Evolutionary conservation across 92 coral and sea anemone genomes (phyloP), one percentile per base, ranked within the genome.

Genomic region (Metridium senile): DNA sequence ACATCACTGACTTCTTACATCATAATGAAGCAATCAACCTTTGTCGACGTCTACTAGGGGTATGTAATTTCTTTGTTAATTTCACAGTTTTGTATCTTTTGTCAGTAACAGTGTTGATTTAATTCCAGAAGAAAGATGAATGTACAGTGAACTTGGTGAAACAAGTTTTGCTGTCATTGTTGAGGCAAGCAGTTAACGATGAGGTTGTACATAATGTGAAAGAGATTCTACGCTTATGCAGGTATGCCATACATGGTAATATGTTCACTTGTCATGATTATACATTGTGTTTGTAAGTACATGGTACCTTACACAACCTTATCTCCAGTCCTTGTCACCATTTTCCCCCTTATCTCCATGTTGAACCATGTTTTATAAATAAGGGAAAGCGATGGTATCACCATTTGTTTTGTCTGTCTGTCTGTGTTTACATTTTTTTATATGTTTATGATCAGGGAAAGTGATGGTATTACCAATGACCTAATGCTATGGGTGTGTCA

Each of bases 11-110:
- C 33, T 83, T 90, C 29, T 58, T 90, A 59, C 65, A 71, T 18
- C 89, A 83, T 39, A 72, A 68, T 9, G 89, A 87, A n/a, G 81
- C 80, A 18, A 34, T 90, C 62, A 74, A 75, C 30, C 70, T 90
- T 20, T 87, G 92, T 74, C 84, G 56, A 33, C 78, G 30, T 32
- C 49, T 86, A 21, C 68, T 87, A 11, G 67, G 22, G 85, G 89
- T 84, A 80, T 8, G 65, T 32, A 26, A 10, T 72, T 1, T 52
- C 8, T 33, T 45, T 45, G 51, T 45, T 45, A 16, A 7, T 45
- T 45, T 45, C 16, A 45, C 16, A 16, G 7, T 16, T 45, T 45
- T 45, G 16, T 16, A 45, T 7, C 51, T n/a, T n/a, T n/a, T n/a
- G n/a, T 7, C 21, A 54, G 3, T 7, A 45, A 45, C 51, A 45